Base-by-base conservation (phyloP, 53 echinoderm and acorn worm species). In the Henricia sp. region DNA sequence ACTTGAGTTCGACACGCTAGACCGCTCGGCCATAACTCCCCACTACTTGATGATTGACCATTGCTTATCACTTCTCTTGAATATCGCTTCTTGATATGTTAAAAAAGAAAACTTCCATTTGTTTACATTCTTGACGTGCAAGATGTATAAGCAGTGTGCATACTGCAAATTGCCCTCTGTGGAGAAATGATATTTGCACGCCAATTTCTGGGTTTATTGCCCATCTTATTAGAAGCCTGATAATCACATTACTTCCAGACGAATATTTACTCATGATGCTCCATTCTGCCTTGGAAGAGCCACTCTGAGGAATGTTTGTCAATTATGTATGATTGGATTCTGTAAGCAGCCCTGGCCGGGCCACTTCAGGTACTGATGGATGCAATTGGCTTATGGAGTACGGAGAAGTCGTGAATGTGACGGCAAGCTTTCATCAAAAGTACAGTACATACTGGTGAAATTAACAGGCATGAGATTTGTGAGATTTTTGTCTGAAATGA, bases 191-290 rank as follows among this genome's bases (percentile, higher is more conserved):
- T 38, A 30, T 29, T 29, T 17, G 32, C 39, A 67, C 20, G 23
- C 19, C n/a, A n/a, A 39, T 43, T 26, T 16, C 70, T 27, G 2
- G 37, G 46, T 46, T 72, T 72, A 51, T 34, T 24, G 2, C 48
- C 48, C 29, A 80, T 80, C 50, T 12, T 33, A 62, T 80, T 80
- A 80, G 6, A 21, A 32, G 64, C 62, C 17, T 33, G 20, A 8
- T 80, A 62, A 80, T 64, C 64, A 34, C 44, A 80, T 80, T 60
- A 80, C 42, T 28, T 43, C 50, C 50, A 41, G 76, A 42, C 41
- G 76, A 42, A 33, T 77, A 62, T 77, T 77, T 77, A 58, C 57
- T 34, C 57, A 75, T 20, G 56, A 56, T 51, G 75, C 57, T 56
- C 27, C 27, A 24, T 2, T 70, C 26, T 44, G 6, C 41, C 68